These are phyloP conservation scores for Polydrusus tereticollis DNA, from an alignment of 2,888 invertebrate genomes.

Conservation along the genomic window DNA sequence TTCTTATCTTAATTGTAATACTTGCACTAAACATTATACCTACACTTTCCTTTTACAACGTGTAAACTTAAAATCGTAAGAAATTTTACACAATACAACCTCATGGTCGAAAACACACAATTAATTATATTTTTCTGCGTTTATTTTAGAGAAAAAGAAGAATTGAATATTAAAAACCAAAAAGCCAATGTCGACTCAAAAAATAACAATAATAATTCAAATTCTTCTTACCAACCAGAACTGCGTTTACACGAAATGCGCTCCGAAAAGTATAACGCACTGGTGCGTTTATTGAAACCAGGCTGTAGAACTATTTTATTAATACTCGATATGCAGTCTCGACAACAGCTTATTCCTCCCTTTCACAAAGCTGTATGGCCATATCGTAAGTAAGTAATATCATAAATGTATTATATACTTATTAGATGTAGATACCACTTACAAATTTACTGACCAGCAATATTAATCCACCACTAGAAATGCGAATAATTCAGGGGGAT, in stretches of 20 bases:
- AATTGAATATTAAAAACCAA: conserved; percentile 71
- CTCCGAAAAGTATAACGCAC: conserved; percentile 94
- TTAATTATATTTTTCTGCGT: too few relatives aligned
- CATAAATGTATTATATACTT: not conserved
- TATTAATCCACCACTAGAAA: too few relatives aligned
- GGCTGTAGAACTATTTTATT: conserved; percentile 95
- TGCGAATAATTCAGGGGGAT: too few relatives aligned
- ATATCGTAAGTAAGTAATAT: conserved; percentile 85
- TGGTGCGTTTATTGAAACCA: conserved; percentile 91
- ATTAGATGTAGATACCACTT: too few relatives aligned
- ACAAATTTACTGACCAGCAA: too few relatives aligned
- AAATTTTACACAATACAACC: too few relatives aligned
- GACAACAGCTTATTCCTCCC: conserved; percentile 87
- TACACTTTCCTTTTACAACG: too few relatives aligned
- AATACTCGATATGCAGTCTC: conserved; percentile 89
- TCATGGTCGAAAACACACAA: too few relatives aligned
- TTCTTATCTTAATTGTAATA: too few relatives aligned
- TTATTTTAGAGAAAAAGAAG: conserved; percentile 60
- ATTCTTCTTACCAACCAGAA: conserved; percentile 71
- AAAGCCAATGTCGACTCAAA: conserved; percentile 68
- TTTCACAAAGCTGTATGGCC: conserved; percentile 97
- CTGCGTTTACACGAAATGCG: conserved; percentile 90
- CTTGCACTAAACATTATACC: too few relatives aligned
- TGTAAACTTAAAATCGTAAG: too few relatives aligned
- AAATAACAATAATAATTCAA: conserved; percentile 60